Evolutionary conservation across 2,797 vertebrate species (phyloP).

Genomic region (Threskiornis aethiopicus): DNA sequence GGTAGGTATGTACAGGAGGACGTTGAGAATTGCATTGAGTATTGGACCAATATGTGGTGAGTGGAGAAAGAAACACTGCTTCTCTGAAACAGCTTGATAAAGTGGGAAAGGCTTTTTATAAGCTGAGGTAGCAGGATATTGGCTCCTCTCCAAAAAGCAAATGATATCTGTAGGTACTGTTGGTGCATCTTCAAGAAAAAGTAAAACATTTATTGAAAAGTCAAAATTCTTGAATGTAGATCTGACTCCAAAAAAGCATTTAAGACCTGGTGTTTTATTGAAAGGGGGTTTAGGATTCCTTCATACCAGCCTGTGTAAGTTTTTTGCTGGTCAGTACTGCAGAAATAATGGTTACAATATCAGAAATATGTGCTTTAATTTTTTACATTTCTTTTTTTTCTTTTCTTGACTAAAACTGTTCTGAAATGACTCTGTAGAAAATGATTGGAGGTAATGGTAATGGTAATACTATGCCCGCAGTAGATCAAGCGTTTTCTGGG

Average conservation of each 20-base stretch:
- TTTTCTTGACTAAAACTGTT: background rate
- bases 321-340: background rate
- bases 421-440: background rate
- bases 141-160: background rate
- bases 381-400: accelerated
- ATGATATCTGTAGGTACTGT: accelerated
- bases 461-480: accelerated
- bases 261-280: background rate
- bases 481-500: background rate
- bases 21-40: background rate
- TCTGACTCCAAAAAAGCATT: background rate
- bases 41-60: background rate
- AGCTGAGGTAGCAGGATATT: background rate
- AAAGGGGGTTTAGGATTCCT: background rate
- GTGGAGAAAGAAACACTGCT: background rate
- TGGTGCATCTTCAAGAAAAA: background rate
- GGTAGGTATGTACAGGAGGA: accelerated
- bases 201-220: background rate
- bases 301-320: background rate
- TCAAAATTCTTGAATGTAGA: background rate
- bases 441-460: background rate
- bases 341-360: background rate
- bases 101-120: background rate
- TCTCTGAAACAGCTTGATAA: background rate
- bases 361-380: background rate